Evolutionary conservation across 2,797 vertebrate species (phyloP), one percentile per base, ranked within the genome.

Genomic region (Pteronotus mesoamericanus): DNA sequence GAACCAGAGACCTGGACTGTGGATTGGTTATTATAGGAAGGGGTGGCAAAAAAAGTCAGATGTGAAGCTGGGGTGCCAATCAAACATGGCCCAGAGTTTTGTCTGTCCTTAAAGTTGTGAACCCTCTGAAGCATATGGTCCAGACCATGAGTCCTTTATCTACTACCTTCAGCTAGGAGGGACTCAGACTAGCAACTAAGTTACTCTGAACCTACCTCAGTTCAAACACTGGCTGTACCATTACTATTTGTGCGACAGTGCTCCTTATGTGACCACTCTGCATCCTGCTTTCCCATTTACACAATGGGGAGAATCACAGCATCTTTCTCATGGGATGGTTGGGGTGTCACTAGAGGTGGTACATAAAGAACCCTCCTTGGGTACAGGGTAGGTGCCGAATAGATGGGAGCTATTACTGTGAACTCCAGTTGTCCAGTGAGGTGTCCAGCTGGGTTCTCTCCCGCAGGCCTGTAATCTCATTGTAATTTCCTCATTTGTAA

Each of bases 21-120:
- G 24, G 55, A 32, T 61, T 53, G 71, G 32, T 46, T 69, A 75
- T 51, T 64, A 89, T 42, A 92, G 86, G 82, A 87, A 74, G 6
- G 29, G 29, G 2, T 12, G 32, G 59, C 29, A 21, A 66, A 48
- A 86, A 79, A 7, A 14, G 21, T 37, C 29, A 51, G 57, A 68
- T 21, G 51, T 11, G 19, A 90, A 75, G 61, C 18, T 26, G 46
- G 44, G 26, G 6, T 64, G 21, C n/a, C 14, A 16, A 53, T 59
- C 12, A 32, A 57, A 78, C 3, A 3, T 22, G 34, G 34, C 24
- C n/a, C 57, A 46, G 89, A 74, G n/a, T 32, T 51, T 32, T 39
- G 24, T 66, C 29, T 84, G 39, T 88, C 61, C 19, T 82, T 59
- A 39, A 74, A 42, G 24, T 68, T 0, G 6, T 37, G 77, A 51